Percentiles rank a stretch among this genome's conserved stretches.
phyloP scores from a whole-genome alignment of 2,113 vertebrate species.

The Protobothrops mucrosquamatus region DNA sequence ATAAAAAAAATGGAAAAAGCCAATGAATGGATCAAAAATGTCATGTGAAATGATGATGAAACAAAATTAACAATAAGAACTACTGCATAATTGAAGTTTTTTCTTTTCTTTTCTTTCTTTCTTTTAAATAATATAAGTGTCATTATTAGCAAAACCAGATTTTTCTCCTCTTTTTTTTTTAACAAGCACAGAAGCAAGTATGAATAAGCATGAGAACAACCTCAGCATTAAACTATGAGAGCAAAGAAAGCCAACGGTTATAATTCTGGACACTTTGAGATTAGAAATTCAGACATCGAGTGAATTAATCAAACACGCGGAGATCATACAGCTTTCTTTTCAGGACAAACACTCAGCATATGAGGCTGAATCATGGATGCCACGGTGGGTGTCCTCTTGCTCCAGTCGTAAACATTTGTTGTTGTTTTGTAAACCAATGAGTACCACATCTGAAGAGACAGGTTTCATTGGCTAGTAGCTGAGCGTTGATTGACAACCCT shows the following conservation, averaged over 20 bases:
- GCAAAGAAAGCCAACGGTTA: neutral
- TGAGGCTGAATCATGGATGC: neutral
- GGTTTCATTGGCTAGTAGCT: neutral
- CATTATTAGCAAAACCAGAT: slow-evolving; percentile 9
- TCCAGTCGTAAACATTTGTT: neutral
- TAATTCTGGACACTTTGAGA: neutral
- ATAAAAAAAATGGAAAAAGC: slow-evolving; percentile 15
- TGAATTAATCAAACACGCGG: neutral
- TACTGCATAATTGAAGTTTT: slow-evolving; percentile 22
- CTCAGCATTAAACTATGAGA: neutral
- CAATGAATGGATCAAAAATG: slow-evolving; percentile 36
- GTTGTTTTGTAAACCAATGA: neutral
- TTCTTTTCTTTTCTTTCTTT: neutral
- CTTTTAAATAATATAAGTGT: neutral
- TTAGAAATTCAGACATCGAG: neutral
- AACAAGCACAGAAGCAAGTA: neutral
- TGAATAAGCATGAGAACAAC: neutral
- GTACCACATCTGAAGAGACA: neutral
- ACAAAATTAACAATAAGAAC: neutral
- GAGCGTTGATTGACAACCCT: neutral
- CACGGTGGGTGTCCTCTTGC: neutral
- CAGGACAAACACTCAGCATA: neutral
- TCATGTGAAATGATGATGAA: neutral
- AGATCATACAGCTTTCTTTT: neutral
- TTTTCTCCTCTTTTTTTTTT: neutral